Percentiles rank a stretch among this genome's conserved stretches.
phyloP scores from a whole-genome alignment of 1,140 invertebrate species.

The Whitmania pigra region DNA sequence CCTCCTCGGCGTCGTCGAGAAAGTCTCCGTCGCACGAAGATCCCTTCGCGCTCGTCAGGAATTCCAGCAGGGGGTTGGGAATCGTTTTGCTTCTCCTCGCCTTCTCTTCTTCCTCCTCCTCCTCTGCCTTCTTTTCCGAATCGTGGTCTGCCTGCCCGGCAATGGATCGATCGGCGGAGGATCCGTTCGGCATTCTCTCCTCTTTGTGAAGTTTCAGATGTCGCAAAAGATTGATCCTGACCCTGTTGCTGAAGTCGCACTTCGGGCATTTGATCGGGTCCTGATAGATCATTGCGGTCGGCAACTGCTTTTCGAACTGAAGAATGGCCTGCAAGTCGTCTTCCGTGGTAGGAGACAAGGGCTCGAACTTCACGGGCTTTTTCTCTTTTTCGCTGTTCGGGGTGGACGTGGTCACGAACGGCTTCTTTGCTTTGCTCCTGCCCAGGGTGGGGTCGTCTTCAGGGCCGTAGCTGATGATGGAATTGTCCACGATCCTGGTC shows the following conservation, averaged over 20 bases:
- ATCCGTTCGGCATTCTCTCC: background rate
- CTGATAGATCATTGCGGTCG: constrained; percentile 19
- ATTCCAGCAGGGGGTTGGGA: background rate
- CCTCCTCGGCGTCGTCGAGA: constrained; percentile 1
- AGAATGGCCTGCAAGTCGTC: background rate
- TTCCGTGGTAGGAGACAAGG: background rate
- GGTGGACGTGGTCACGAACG: background rate
- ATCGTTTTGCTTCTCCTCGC: background rate
- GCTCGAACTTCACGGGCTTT: background rate
- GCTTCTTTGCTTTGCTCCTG: constrained; percentile 1
- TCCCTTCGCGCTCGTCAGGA: background rate
- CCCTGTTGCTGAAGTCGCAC: constrained; percentile 21
- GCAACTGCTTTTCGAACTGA: constrained; percentile 17
- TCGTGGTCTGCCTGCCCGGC: background rate
- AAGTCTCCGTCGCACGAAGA: constrained; percentile 5
- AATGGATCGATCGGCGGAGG: background rate
- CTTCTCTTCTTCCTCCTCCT: constrained; percentile 8
- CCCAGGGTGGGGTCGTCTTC: constrained; percentile 12
- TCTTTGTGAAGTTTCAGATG: constrained; percentile 19
- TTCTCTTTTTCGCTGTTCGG: background rate
- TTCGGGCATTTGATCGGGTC: constrained; percentile 18
- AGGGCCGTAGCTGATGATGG: background rate
- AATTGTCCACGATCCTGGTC: constrained; percentile 12
- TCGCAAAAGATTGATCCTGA: constrained; percentile 17
- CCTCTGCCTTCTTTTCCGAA: background rate